phyloP scores from a whole-genome alignment of 2,113 vertebrate genomes.

The Tragelaphus scriptus region DNA sequence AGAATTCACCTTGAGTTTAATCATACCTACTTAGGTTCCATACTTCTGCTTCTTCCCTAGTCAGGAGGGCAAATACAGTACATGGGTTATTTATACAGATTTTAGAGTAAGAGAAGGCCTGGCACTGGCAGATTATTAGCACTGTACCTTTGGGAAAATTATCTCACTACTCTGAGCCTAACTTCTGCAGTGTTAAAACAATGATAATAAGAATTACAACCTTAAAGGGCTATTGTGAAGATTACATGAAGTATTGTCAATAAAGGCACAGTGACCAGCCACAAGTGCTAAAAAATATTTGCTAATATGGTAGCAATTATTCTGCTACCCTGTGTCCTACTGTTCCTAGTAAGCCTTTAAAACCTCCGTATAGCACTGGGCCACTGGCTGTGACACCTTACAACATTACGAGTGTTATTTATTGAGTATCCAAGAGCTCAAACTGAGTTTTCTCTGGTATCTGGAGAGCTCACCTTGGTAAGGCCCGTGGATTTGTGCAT shows the following conservation, averaged over 20 bases:
- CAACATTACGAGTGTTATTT: background rate
- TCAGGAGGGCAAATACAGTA: background rate
- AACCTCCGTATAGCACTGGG: background rate
- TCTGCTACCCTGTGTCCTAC: background rate
- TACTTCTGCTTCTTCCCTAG: background rate
- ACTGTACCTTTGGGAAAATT: background rate
- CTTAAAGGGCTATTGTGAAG: background rate
- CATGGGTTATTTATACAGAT: background rate
- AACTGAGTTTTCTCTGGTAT: background rate
- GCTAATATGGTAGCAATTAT: background rate
- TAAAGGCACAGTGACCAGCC: background rate
- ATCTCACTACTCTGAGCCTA: background rate
- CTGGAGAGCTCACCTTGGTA: background rate
- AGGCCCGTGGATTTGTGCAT: background rate
- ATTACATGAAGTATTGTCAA: constrained; percentile 12
- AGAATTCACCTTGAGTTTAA: background rate
- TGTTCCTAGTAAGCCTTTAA: background rate
- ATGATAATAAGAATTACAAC: constrained; percentile 2
- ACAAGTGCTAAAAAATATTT: background rate
- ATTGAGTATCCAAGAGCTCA: background rate
- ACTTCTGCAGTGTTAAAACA: background rate
- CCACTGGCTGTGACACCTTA: background rate
- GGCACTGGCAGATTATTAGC: background rate
- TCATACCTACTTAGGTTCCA: background rate
- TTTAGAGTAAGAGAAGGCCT: background rate